Percentiles rank a stretch among this genome's conserved stretches.
Conservation (phyloP, 1,140 invertebrate genomes). For the Drosophila aff. region DNA sequence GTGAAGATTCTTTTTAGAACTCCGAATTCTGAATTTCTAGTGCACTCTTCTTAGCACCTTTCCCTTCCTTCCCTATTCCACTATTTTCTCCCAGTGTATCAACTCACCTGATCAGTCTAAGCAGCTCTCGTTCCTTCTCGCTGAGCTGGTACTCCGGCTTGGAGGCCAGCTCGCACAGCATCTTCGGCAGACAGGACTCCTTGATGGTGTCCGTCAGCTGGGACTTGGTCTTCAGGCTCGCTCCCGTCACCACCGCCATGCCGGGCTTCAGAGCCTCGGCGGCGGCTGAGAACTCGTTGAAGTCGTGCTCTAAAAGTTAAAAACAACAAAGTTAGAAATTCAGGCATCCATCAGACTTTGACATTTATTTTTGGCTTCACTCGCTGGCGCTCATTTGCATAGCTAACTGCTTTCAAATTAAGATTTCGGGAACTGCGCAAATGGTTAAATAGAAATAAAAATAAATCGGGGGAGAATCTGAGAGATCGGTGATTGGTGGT, state of each 20-base stretch:
- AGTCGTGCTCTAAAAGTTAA: constrained; percentile 67
- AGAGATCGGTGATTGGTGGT: neutral
- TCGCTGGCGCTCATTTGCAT: constrained; percentile 38
- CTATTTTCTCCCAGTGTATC: neutral
- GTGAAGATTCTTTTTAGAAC: too few species aligned
- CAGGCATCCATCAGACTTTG: constrained; percentile 16
- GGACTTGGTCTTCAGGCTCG: constrained; percentile 68
- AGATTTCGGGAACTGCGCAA: constrained; percentile 46
- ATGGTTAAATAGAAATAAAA: constrained; percentile 9
- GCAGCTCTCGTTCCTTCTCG: constrained; percentile 89
- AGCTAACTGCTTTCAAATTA: constrained; percentile 32
- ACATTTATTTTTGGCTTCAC: constrained; percentile 23
- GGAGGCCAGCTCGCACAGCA: constrained; percentile 91
- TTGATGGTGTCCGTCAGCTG: constrained; percentile 81
- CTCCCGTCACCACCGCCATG: constrained; percentile 47
- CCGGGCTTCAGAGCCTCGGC: constrained; percentile 68
- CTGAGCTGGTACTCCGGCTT: constrained; percentile 88
- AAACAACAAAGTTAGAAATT: constrained; percentile 2
- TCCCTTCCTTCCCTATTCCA: neutral
- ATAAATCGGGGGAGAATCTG: neutral
- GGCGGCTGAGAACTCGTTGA: constrained; percentile 74
- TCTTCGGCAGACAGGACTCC: constrained; percentile 89
- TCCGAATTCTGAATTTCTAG: neutral
- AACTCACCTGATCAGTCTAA: constrained; percentile 90
- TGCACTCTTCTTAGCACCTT: neutral